Base-by-base conservation (phyloP, 2,797 vertebrate species). In the Acridotheres tristis region DNA sequence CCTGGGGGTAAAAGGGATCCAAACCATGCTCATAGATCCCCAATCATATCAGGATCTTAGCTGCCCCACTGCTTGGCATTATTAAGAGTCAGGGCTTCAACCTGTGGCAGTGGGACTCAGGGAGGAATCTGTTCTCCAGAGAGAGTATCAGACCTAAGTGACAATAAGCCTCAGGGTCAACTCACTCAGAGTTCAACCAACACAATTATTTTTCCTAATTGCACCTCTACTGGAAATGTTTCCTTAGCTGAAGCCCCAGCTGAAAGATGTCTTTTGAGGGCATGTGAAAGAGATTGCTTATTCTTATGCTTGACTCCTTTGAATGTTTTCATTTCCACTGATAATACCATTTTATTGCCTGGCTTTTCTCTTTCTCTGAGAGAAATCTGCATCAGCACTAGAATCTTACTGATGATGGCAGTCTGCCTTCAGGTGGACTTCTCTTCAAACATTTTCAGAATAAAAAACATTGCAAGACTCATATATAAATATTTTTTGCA, bases 281-380 rank as follows among this genome's bases (percentile, higher is more conserved):
- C 8, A 2, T 75, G 54, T 80, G 48, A 86, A 80, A 88, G 40
- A 86, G 22, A 63, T 21, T 85, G 62, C 61, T 95, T 87, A 91
- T 84, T 81, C 40, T 91, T 92, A 61, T 10, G 47, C 25, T 91
- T 82, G 57, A 61, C 61, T 83, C 54, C 51, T 90, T 43, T 72
- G n/a, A 68, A 82, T 93, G 55, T 75, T 96, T 95, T 90, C 12
- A 78, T 96, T 93, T 94, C 50, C 65, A 91, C 71, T 80, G 40
- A 92, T 75, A 91, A 95, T 87, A 45, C 55, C 42, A 54, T 81
- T 91, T 95, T 85, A 84, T 85, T 92, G 42, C 25, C 73, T 73
- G 57, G 30, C 54, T 90, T 84, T 80, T 68, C 68, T 62, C 66
- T 59, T 53, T 43, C 34, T 83, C 79, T 30, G 34, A 82, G 81